Base-by-base conservation (phyloP, 2,888 invertebrate species). In the Caenorhabditis sinica region DNA sequence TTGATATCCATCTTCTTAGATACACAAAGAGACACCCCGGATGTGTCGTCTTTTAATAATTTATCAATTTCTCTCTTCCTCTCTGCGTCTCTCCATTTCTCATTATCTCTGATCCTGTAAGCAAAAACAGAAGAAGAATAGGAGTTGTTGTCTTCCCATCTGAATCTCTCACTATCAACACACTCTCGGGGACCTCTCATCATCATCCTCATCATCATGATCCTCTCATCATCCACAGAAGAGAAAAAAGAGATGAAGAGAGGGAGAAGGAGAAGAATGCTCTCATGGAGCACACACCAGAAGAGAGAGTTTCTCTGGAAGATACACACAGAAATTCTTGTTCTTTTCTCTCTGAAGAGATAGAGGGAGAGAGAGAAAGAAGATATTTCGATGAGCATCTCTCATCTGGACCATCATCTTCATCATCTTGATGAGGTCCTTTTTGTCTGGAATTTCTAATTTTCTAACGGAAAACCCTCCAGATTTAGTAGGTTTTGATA, bases 21-120 rank as follows among this genome's bases (percentile, higher is more conserved):
- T 68, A 69, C 69, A 56, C 53, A 53, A 51, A 69, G 40, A 69
- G 69, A 69, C 69, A 56, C 68, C 40, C 69, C 53, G 69, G 56
- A 69, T 69, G 69, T 61, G 61, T 36, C 63, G 61, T 79, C 77
- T 71, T 79, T 77, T 79, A 79, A 79, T 79, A 79, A 79, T 79
- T 79, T 79, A 79, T 79, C 77, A 79, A 71, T 71, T 80, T 61
- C 49, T 53, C 53, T 53, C 63, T 53, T 20, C 60, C 45, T n/a
- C n/a, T 73, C 60, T 71, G 36, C 2, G 61, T 28, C 17, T 66
- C 51, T 63, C 36, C 1, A 33, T 13, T 65, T 9, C 28, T 13
- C 25, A 13, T 49, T 58, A 53, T 56, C 58, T 58, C 60, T 68
- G 30, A n/a, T 58, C 20, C 58, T 23, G 56, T 45, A 43, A 60